Evolutionary conservation across 2,797 vertebrate species (phyloP).

Genomic region (Megalops cyprinoides): DNA sequence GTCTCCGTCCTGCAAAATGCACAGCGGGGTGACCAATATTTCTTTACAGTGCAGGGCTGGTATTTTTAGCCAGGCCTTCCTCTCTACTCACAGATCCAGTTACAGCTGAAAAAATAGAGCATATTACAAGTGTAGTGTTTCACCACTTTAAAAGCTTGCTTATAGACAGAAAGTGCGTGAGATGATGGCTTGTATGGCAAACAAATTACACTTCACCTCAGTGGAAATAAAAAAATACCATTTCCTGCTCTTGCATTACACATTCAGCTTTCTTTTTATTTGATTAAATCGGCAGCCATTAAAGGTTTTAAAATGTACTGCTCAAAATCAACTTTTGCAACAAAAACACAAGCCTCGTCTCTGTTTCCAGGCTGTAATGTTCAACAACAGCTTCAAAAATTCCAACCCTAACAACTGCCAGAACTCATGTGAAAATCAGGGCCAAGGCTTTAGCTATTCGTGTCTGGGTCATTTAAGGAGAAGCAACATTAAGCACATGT

Average conservation of each 20-base stretch:
- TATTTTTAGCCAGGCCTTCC: background rate
- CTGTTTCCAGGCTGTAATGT: background rate
- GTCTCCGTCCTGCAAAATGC: background rate
- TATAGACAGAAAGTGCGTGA: background rate
- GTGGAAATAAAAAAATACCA: background rate
- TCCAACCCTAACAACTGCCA: background rate
- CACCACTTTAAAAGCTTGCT: background rate
- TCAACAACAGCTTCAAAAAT: slow-evolving; percentile 11
- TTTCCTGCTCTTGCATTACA: background rate
- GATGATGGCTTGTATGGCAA: background rate
- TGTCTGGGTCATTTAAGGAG: background rate
- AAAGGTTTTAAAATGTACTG: slow-evolving; percentile 8
- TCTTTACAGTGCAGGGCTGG: background rate
- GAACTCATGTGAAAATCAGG: background rate
- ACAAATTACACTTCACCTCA: background rate
- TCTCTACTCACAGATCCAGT: background rate
- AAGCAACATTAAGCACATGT: background rate
- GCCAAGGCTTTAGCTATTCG: background rate
- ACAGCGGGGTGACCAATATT: background rate
- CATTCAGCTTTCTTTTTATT: background rate
- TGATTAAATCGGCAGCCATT: background rate
- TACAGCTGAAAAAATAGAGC: background rate
- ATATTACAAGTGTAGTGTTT: background rate
- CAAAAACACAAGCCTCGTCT: background rate
- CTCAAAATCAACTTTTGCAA: background rate